Percentiles rank a stretch among this genome's conserved stretches.
Evolutionary conservation across 2,113 vertebrate genomes (phyloP).

Genomic region (Anhinga rufa): DNA sequence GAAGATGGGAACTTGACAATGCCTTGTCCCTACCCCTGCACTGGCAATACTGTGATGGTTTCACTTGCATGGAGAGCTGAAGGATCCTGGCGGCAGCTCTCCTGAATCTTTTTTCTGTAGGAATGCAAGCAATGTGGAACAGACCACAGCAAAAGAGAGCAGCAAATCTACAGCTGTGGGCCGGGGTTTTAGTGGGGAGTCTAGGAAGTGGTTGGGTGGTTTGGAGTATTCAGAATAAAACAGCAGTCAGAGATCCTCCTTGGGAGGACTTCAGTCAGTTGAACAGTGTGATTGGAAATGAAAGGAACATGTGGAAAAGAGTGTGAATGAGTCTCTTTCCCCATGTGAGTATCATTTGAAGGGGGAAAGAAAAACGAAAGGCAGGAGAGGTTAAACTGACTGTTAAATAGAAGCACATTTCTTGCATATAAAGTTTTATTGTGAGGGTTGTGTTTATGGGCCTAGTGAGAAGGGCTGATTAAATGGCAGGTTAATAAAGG

Average conservation of each 20-base stretch:
- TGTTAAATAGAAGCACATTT: constrained; percentile 63
- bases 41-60: not conserved
- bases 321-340: constrained; percentile 37
- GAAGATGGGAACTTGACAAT: not conserved
- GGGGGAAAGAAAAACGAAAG: constrained; percentile 14
- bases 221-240: not conserved
- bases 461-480: constrained; percentile 51
- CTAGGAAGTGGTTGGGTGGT: not conserved
- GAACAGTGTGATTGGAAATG: not conserved
- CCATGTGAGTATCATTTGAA: constrained; percentile 13
- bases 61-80: not conserved
- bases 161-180: not conserved
- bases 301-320: constrained; percentile 35
- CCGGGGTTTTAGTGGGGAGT: not conserved
- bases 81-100: not conserved
- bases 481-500: constrained; percentile 60
- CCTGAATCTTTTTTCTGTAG: not conserved
- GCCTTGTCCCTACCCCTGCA: not conserved
- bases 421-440: constrained; percentile 64
- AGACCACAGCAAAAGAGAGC: not conserved
- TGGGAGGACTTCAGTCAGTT: constrained; percentile 17
- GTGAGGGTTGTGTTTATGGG: constrained; percentile 54
- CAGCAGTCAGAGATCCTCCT: not conserved
- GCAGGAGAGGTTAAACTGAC: constrained; percentile 48
- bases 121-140: not conserved